phyloP scores from a whole-genome alignment of 2,888 invertebrate species.

The Ecliptopera silaceata region DNA sequence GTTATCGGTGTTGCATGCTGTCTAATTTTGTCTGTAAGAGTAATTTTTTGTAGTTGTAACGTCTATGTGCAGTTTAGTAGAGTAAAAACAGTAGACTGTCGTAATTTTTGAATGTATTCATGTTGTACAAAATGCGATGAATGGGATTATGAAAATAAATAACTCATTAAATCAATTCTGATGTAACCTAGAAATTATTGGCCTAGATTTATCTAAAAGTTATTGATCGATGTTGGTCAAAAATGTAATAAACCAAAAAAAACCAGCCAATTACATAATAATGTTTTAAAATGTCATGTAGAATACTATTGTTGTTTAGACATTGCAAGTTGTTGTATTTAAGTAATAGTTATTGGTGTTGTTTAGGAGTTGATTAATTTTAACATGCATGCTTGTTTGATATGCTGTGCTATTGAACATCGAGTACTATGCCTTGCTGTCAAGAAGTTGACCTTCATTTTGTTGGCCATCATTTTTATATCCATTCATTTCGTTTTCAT shows the following conservation, averaged over 20 bases:
- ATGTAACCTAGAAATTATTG: not conserved
- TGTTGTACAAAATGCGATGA: not conserved
- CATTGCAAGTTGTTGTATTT: constrained; percentile 20
- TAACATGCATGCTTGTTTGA: constrained; percentile 78
- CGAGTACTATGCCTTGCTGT: constrained; percentile 86
- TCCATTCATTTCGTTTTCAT: constrained; percentile 81
- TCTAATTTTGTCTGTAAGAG: constrained; percentile 22
- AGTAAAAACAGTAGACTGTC: not conserved
- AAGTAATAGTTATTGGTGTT: constrained; percentile 41
- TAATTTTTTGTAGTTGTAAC: not conserved
- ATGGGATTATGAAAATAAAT: not conserved
- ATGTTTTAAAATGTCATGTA: constrained; percentile 2
- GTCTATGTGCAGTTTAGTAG: constrained; percentile 7
- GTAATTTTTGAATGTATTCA: not conserved
- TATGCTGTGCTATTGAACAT: constrained; percentile 78
- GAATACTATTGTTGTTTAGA: constrained; percentile 26
- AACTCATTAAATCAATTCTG: not conserved
- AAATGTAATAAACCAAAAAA: not conserved
- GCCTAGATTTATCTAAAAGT: not conserved
- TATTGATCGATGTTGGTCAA: not conserved
- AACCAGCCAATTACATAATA: not conserved
- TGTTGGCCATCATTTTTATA: constrained; percentile 93
- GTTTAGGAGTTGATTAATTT: constrained; percentile 56
- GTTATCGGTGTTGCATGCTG: constrained; percentile 34
- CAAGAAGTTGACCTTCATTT: constrained; percentile 98